Evolutionary conservation across 2,797 vertebrate genomes (phyloP).

Genomic region (Diceros bicornis): DNA sequence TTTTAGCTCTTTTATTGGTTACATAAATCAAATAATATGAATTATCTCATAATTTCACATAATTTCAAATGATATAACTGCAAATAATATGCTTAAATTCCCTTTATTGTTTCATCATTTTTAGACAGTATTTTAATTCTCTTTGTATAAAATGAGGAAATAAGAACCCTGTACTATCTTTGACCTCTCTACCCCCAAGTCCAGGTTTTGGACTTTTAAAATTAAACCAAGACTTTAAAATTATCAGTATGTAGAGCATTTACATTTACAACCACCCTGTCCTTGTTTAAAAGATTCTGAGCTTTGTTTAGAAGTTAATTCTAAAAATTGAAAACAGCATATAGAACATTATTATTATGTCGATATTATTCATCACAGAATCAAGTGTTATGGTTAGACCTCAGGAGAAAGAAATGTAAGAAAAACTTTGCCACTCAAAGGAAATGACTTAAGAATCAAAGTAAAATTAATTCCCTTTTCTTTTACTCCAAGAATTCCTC

Average conservation of each 20-base stretch:
- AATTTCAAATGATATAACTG: not conserved
- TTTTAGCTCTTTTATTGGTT: slow-evolving; percentile 24
- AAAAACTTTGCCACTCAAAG: slow-evolving; percentile 21
- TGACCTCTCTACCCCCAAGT: not conserved
- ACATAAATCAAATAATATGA: not conserved
- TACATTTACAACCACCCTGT: not conserved
- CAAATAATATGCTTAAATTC: slow-evolving; percentile 19
- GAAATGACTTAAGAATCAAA: not conserved
- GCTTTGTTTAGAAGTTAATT: slow-evolving; percentile 15
- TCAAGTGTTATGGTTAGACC: not conserved
- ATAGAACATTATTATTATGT: not conserved
- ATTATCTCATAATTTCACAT: slow-evolving; percentile 24
- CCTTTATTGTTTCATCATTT: not conserved
- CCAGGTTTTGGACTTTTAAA: not conserved
- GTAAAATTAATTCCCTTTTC: not conserved
- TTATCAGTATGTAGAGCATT: slow-evolving; percentile 1
- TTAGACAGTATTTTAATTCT: slow-evolving; percentile 30
- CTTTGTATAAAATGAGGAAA: not conserved
- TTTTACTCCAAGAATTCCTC: not conserved
- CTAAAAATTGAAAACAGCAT: not conserved
- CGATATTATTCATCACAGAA: slow-evolving; percentile 1
- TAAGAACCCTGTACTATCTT: not conserved
- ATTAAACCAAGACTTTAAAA: not conserved
- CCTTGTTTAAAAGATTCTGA: slow-evolving; percentile 13
- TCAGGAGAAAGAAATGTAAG: not conserved